Percentiles rank a stretch among this genome's conserved stretches.
Conservation (phyloP, 2,888 invertebrate species). For the Hypolimnas misippus region DNA sequence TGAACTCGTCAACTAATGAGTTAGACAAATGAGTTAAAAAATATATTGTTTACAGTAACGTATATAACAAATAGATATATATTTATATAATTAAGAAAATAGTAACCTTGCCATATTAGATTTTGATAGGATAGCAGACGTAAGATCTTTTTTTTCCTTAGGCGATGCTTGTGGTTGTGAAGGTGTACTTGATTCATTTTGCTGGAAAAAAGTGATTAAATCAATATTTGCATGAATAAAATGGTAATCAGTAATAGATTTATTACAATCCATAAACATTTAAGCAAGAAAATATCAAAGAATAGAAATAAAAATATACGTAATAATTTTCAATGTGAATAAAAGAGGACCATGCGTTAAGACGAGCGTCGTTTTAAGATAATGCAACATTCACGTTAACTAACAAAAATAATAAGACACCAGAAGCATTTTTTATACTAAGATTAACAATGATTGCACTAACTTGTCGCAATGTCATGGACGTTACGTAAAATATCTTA, state of each 20-base stretch:
- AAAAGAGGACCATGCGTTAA: neutral
- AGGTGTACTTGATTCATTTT: slow-evolving; percentile 83
- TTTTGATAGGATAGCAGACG: slow-evolving; percentile 86
- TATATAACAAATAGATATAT: too few species aligned
- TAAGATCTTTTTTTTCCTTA: slow-evolving; percentile 86
- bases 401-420: neutral
- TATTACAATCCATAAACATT: too few species aligned
- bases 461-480: neutral
- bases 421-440: neutral
- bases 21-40: too few species aligned
- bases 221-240: too few species aligned
- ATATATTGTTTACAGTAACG: too few species aligned
- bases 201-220: slow-evolving; percentile 61
- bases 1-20: too few species aligned
- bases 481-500: neutral
- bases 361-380: neutral
- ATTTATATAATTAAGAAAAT: too few species aligned
- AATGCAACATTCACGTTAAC: neutral
- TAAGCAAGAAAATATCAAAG: too few species aligned
- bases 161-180: slow-evolving; percentile 76
- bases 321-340: too few species aligned
- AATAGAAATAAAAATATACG: too few species aligned
- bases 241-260: too few species aligned
- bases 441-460: neutral
- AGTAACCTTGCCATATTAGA: slow-evolving; percentile 93